phyloP scores from a whole-genome alignment of 2,113 vertebrate genomes.

The Microcebus jonahi region DNA sequence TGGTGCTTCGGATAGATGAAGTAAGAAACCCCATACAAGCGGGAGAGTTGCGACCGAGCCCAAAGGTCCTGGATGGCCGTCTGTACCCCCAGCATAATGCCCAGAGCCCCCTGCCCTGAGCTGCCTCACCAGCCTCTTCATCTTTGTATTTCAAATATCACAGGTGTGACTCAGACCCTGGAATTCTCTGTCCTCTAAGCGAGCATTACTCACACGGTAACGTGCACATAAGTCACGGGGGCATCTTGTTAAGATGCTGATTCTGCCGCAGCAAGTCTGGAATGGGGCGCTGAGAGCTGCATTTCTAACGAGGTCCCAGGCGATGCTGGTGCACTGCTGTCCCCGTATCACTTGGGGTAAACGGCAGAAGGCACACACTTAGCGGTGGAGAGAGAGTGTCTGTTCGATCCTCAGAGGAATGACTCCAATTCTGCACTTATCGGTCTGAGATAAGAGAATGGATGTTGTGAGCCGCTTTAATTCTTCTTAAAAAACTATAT shows the following conservation, averaged over 20 bases:
- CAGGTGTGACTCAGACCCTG: background rate
- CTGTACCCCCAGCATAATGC: no score
- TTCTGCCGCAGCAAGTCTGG: background rate
- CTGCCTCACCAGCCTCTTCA: background rate
- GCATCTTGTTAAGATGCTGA: background rate
- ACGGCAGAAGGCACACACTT: background rate
- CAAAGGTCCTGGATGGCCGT: background rate
- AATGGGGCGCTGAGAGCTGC: background rate
- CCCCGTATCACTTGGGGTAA: no score
- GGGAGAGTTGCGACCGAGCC: background rate
- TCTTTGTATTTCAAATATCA: background rate
- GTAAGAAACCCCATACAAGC: background rate
- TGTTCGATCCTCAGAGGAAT: background rate
- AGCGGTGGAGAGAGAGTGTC: background rate
- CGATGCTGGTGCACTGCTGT: no score
- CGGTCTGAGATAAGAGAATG: background rate
- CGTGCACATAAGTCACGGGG: rapidly evolving
- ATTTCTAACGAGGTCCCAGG: background rate
- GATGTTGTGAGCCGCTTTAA: background rate
- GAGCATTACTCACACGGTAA: background rate
- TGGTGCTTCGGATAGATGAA: background rate
- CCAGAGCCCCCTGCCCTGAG: background rate
- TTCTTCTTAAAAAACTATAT: conserved; percentile 37
- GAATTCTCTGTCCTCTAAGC: background rate
- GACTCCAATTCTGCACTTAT: background rate